These are phyloP conservation scores for Caenorhabditis elegans DNA, from an alignment of 1,140 invertebrate species.

Conservation along the genomic window DNA sequence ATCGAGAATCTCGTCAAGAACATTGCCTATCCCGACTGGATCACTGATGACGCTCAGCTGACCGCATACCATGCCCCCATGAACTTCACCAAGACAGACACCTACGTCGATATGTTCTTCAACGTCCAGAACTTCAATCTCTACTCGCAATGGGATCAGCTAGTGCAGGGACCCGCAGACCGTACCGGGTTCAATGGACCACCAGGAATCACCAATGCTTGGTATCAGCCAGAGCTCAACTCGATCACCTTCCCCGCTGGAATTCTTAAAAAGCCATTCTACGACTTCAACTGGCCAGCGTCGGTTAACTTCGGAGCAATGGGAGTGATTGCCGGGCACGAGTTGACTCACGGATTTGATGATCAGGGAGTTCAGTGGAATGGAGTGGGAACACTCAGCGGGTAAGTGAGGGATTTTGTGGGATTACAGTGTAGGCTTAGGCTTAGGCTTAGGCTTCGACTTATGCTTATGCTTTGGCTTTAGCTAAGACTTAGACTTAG, in stretches of 20 bases:
- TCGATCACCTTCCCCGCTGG: slow-evolving; percentile 59
- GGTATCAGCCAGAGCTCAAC: slow-evolving; percentile 70
- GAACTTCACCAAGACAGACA: slow-evolving; percentile 18
- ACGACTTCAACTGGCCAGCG: slow-evolving; percentile 71
- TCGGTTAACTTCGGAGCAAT: slow-evolving; percentile 71
- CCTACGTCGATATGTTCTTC: slow-evolving; percentile 44
- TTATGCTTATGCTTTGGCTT: no score
- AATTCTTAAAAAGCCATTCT: slow-evolving; percentile 71
- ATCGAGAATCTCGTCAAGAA: slow-evolving; percentile 57
- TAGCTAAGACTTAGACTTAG: no score
- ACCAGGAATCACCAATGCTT: slow-evolving; percentile 71
- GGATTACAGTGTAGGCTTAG: no score
- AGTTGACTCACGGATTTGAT: slow-evolving; percentile 70
- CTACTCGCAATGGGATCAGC: slow-evolving; percentile 24
- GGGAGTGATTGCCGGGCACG: slow-evolving; percentile 72
- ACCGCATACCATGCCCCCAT: slow-evolving; percentile 51
- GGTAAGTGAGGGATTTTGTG: background rate
- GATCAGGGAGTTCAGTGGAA: slow-evolving; percentile 78
- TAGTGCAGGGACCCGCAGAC: slow-evolving; percentile 51
- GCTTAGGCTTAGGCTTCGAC: no score
- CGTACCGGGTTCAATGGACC: slow-evolving; percentile 70
- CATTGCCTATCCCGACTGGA: slow-evolving; percentile 60
- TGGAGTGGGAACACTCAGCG: slow-evolving; percentile 79
- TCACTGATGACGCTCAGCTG: slow-evolving; percentile 54
- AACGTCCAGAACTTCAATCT: slow-evolving; percentile 42